Percentiles rank a stretch among this genome's conserved stretches.
Conservation (phyloP, 2,113 vertebrate genomes). For the Chionodraco myersi region DNA sequence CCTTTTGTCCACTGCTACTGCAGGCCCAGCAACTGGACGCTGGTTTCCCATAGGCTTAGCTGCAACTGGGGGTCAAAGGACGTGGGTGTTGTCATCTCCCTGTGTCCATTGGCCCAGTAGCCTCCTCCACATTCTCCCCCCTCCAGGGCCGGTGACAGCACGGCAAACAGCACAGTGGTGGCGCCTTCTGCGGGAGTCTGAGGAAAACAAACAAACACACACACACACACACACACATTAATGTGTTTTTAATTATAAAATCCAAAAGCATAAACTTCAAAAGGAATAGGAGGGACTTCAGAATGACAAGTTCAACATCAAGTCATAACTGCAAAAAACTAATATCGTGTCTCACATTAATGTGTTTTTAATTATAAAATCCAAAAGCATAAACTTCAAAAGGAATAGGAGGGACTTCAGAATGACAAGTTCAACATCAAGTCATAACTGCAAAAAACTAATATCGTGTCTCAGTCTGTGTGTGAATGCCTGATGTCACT, state of each 20-base stretch:
- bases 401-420: slow-evolving; percentile 7
- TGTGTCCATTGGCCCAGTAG: slow-evolving; percentile 71
- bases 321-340: slow-evolving; percentile 34
- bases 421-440: slow-evolving; percentile 61
- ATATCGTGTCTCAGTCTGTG: slow-evolving; percentile 1
- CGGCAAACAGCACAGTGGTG: slow-evolving; percentile 62
- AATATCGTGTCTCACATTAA: neutral
- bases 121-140: slow-evolving; percentile 66
- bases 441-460: slow-evolving; percentile 32
- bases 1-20: slow-evolving; percentile 50
- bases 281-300: slow-evolving; percentile 11
- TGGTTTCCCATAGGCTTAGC: slow-evolving; percentile 73
- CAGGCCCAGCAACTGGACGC: slow-evolving; percentile 64
- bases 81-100: slow-evolving; percentile 55
- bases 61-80: slow-evolving; percentile 71
- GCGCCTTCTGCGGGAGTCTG: slow-evolving; percentile 78
- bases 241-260: neutral
- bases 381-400: slow-evolving; percentile 21
- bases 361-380: too few species aligned
- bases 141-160: slow-evolving; percentile 73
- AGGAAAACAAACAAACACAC: neutral
- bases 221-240: neutral
- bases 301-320: slow-evolving; percentile 60
- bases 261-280: slow-evolving; percentile 17
- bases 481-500: slow-evolving; percentile 54